phyloP scores from a whole-genome alignment of 1,140 invertebrate species.

The Holotrichia oblita region DNA sequence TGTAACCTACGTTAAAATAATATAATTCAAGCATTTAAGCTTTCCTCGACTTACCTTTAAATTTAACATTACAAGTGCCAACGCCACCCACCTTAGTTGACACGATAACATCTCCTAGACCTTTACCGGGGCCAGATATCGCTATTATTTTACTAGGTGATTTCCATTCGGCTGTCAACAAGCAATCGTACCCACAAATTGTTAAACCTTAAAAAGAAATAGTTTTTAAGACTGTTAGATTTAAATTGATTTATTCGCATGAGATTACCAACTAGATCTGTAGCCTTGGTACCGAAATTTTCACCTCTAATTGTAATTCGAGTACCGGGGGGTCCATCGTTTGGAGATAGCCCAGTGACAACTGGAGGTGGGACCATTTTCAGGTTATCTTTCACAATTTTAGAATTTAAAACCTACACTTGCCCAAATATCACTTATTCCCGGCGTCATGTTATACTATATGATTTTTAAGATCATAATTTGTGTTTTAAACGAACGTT shows the following conservation, averaged over 20 bases:
- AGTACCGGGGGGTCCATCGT: conserved; percentile 97
- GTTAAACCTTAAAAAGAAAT: conserved; percentile 74
- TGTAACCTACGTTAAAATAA: conserved; percentile 53
- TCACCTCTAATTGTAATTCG: conserved; percentile 96
- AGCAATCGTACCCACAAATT: conserved; percentile 95
- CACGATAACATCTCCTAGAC: conserved; percentile 95
- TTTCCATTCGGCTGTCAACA: conserved; percentile 97
- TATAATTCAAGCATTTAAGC: conserved; percentile 60
- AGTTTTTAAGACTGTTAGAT: neutral
- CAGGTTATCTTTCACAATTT: neutral
- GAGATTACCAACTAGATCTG: conserved; percentile 85
- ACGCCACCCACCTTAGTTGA: conserved; percentile 89
- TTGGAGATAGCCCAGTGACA: conserved; percentile 97
- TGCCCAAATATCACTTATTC: neutral
- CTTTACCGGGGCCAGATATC: conserved; percentile 91
- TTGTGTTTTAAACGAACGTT: neutral
- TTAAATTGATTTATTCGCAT: conserved; percentile 40
- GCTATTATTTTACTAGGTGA: conserved; percentile 97
- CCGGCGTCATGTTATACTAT: neutral
- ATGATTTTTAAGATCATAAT: neutral
- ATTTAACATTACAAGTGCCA: conserved; percentile 95
- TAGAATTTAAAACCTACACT: neutral
- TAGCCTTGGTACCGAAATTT: conserved; percentile 85
- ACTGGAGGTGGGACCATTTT: conserved; percentile 81
- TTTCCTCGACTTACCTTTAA: conserved; percentile 71